Evolutionary conservation across 2,888 invertebrate species (phyloP).

Genomic region (Graphium colonna): DNA sequence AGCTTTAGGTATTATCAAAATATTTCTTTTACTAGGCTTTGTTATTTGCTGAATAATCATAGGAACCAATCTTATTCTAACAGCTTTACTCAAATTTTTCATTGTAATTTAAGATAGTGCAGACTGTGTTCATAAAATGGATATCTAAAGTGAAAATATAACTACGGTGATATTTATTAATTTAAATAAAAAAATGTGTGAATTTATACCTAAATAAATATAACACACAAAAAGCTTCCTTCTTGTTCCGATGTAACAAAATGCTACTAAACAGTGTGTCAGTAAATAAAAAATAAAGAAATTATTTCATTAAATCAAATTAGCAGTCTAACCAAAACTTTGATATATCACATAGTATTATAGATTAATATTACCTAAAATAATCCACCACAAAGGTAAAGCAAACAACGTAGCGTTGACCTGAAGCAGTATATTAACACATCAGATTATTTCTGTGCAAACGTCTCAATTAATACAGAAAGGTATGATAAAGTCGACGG

Average conservation of each 20-base stretch:
- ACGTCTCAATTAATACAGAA: conserved; percentile 67
- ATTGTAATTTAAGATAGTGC: background rate
- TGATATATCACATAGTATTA: no score
- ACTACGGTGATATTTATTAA: no score
- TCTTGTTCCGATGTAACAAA: background rate
- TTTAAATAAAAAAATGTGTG: no score
- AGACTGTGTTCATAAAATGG: background rate
- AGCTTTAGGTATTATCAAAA: background rate
- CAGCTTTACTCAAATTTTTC: background rate
- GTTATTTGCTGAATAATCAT: background rate
- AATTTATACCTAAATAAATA: no score
- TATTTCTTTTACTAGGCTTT: no score
- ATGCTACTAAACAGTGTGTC: background rate
- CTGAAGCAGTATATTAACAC: conserved; percentile 39
- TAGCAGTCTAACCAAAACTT: no score
- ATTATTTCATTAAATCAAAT: no score
- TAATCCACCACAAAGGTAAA: no score
- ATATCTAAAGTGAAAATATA: background rate
- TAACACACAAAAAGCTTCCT: no score
- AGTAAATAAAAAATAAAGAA: no score
- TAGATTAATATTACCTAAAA: no score
- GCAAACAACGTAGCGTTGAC: conserved; percentile 15
- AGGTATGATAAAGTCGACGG: conserved; percentile 59
- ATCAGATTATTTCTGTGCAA: conserved; percentile 64
- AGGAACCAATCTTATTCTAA: background rate